Evolutionary conservation across 2,113 vertebrate genomes (phyloP), one percentile per base, ranked within the genome.

Genomic region (Rynchops niger): DNA sequence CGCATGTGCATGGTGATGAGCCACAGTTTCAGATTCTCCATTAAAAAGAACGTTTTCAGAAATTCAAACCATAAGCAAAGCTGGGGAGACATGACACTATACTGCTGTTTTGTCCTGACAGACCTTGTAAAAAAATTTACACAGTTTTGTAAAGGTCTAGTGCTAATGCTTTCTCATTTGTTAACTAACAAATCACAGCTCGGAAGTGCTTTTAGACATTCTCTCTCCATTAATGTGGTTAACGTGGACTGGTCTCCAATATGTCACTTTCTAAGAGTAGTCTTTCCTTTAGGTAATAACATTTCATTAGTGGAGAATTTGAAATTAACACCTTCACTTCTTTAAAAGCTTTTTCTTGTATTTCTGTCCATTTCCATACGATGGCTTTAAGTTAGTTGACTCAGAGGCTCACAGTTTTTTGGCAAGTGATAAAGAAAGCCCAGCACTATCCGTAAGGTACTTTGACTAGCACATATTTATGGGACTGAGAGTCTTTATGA

Each of bases 341-440:
- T 91, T 94, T 69, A 89, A 84, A 95, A 96, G 80, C 61, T 81
- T 95, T 97, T 91, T 63, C 91, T 77, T 92, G 92, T 95, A 91
- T 81, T 93, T 90, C 56, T 92, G 16, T 61, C 15, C 9, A 50
- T 74, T 94, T 52, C 45, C 2, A 1, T 58, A 27, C 36, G 42
- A 76, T 40, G 3, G 29, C 6, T 86, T 82, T 82, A 43, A 78
- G 67, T 50, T 61, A 82, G 6, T 56, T 83, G 45, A 5, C 55
- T 83, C 29, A 77, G 63, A 73, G 52, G 9, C 18, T 74, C 29
- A n/a, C 8, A 18, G n/a, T 13, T 61, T 88, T 77, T 87, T 82
- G 26, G 49, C 13, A 92, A 78, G 5, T 55, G 7, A n/a, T 72
- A 86, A 73, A 69, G 53, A 32, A 69, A 73, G 36, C 59, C 25